Evolutionary conservation across 2,113 vertebrate genomes (phyloP), one percentile per base, ranked within the genome.

Genomic region (Heptranchias perlo): DNA sequence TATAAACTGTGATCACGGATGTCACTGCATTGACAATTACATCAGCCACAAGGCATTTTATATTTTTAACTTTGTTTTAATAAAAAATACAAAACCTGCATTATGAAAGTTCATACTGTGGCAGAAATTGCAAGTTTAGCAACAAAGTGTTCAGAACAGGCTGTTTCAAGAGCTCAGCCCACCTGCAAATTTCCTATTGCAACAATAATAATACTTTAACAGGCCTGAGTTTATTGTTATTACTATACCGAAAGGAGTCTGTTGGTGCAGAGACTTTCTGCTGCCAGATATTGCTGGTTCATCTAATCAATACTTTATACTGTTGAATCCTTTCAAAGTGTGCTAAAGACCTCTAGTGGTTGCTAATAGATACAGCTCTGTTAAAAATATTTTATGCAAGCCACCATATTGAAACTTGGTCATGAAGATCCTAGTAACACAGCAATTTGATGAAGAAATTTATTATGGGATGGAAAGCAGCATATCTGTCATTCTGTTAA

Each of bases 291-390:
- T 61, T 91, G 52, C 28, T 35, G 14, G 14, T 35, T 91, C 3
- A 58, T 3, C 13, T 1, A 58, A 91, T 91, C 16, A 91, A 91
- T 91, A n/a, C 8, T 91, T 91, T 54, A 58, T 28, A 54, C 25
- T 1, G 28, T n/a, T 25, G 7, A 94, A 28, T n/a, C 39, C 65
- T 67, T 94, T 94, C 62, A 65, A 91, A 91, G 62, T 25, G 62
- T 44, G n/a, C 61, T 44, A 94, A 94, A 94, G 92, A 94, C 62
- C 91, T 64, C 91, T 94, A 64, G 91, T 64, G 91, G 91, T 25
- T 94, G 35, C 25, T 94, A 64, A 62, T 62, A 21, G 91, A 64
- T 64, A 64, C 61, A 13, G 49, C 86, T 89, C 23, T 82, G 25
- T n/a, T 18, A 93, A 93, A 91, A 58, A 39, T 23, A 64, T 93